Base-by-base conservation (phyloP, 2,113 vertebrate genomes). In the Melanerpes aurifrons region DNA sequence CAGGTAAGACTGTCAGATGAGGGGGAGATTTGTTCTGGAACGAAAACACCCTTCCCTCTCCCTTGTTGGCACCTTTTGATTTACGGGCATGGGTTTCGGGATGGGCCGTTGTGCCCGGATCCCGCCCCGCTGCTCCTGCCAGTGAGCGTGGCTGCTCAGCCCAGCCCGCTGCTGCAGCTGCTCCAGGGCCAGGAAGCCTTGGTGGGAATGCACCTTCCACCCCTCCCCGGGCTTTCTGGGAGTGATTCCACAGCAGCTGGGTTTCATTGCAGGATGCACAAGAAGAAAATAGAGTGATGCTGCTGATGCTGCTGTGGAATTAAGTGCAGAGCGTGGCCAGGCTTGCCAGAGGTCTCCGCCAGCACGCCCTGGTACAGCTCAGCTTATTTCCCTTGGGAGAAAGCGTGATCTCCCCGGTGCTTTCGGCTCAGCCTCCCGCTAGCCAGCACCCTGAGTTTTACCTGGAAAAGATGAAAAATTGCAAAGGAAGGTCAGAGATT, bases 401-500 rank as follows among this genome's bases (percentile, higher is more conserved):
- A 87, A 40, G 10, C 4, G 1, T 81, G 80, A 95, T 61, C 76
- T 82, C 74, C 83, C n/a, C 8, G 0, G 29, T 12, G 14, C 85
- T 84, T 82, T 50, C 11, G 25, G 59, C 69, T 69, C 47, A 74
- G 74, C 74, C 64, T 89, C 68, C 53, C 0, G 0, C 78, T 70
- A 50, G 79, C 12, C 67, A 91, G 19, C 79, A 57, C 69, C 70
- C 76, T 62, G 89, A 50, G 56, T 76, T 94, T 91, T 95, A 96
- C 95, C 93, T 96, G 90, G 89, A 77, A 82, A 76, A 77, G 10
- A 5, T 80, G 96, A 97, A 86, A 96, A 95, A 96, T 95, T 89
- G 14, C 89, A 78, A 89, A 95, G 87, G 31, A 61, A 95, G 94
- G 95, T 95, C 96, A 96, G 92, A 90, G 94, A 96, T 97, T 97